phyloP scores from a whole-genome alignment of 2,797 vertebrate genomes.

The Enteromius fasciolatus region DNA sequence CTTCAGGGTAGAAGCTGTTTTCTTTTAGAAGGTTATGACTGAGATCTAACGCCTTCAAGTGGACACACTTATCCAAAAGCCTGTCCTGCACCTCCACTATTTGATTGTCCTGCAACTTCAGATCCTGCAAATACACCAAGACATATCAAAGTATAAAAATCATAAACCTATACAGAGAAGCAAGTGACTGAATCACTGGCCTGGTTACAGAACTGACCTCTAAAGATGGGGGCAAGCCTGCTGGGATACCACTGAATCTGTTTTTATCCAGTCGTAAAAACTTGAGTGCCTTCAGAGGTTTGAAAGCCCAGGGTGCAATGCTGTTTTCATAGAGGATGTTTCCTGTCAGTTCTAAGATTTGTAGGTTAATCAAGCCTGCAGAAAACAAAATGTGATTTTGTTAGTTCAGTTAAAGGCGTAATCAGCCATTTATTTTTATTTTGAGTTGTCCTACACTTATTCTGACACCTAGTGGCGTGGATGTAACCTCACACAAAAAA shows the following conservation, averaged over 20 bases:
- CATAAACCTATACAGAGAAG: not conserved
- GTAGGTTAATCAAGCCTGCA: constrained; percentile 76
- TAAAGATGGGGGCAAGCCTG: constrained; percentile 76
- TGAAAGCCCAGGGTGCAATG: constrained; percentile 74
- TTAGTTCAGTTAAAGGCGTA: not conserved
- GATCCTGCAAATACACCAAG: constrained; percentile 68
- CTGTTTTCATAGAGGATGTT: constrained; percentile 76
- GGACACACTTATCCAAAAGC: constrained; percentile 68
- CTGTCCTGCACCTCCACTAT: constrained; percentile 74
- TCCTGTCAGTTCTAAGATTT: constrained; percentile 76
- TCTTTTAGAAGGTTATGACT: constrained; percentile 81
- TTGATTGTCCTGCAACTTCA: constrained; percentile 73
- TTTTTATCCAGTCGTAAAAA: constrained; percentile 77
- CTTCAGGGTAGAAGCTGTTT: constrained; percentile 63
- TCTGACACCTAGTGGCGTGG: constrained; percentile 34
- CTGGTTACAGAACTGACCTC: constrained; percentile 70
- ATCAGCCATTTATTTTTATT: not conserved
- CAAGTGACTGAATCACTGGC: not conserved
- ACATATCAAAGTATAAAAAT: constrained; percentile 20
- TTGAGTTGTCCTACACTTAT: not conserved
- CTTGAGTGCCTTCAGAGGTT: constrained; percentile 71
- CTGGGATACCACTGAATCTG: constrained; percentile 73
- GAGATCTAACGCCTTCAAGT: constrained; percentile 76
- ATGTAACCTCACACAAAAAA: not conserved
- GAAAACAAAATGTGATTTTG: not conserved